Evolutionary conservation across 2,888 invertebrate species (phyloP), one percentile per base, ranked within the genome.

Genomic region (Philhelius pedissequus): DNA sequence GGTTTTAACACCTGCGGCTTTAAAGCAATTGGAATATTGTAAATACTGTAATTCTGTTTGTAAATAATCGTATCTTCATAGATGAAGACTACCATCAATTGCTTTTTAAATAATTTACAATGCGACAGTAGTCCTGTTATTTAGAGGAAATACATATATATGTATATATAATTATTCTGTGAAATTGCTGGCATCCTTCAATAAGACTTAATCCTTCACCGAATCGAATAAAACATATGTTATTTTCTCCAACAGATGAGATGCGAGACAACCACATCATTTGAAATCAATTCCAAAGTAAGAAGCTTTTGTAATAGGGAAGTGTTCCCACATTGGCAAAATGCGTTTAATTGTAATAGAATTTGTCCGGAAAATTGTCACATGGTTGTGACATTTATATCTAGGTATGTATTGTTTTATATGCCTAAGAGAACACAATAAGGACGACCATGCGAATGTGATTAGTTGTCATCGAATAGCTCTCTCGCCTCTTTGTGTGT

Each of bases 311-410:
- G 32, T 60, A 54, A 54, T n/a, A n/a, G 15, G 15, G 43, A 52
- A 64, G 25, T 73, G 62, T 64, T 73, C 20, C 48, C 50, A 32
- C 64, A 25, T 22, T 35, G 32, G 62, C 13, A 69, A 22, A 70
- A 79, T 79, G 54, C 80, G 80, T 84, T 76, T 76, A 84, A 66
- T 52, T 84, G 60, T 80, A 80, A 84, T 84, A 76, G 80, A 80
- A 84, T 84, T 80, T 76, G 80, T 84, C 56, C 43, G 71, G 79
- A 76, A 75, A 75, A 80, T 75, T 75, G 68, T 76, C 84, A 84
- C 66, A 79, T 84, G 84, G 38, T 45, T 45, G 30, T 80, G 84
- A 84, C 79, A 79, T 71, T 11, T 43, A 58, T 58, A 58, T 30
- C 11, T 32, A 32, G 18, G 18, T 30, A 54, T 4, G 11, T 18